These are phyloP conservation scores for Rissa tridactyla DNA, from an alignment of 2,113 vertebrate species.

Conservation along the genomic window DNA sequence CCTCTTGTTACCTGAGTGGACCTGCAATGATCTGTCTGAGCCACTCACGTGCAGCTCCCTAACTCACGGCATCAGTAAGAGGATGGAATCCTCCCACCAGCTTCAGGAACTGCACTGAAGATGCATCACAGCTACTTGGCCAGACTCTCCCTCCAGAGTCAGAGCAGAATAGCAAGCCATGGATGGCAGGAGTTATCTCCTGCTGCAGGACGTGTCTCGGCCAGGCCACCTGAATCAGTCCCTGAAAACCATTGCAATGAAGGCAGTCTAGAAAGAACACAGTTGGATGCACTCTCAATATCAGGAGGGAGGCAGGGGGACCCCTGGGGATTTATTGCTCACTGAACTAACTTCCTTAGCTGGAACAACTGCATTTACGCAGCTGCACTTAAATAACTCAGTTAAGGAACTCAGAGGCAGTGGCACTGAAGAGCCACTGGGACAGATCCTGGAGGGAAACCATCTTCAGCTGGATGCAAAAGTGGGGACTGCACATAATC, in stretches of 20 bases:
- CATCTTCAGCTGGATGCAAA: not conserved
- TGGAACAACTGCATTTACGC: not conserved
- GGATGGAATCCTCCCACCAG: not conserved
- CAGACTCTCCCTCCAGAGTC: not conserved
- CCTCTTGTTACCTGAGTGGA: not conserved
- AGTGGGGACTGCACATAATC: not conserved
- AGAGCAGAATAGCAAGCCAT: not conserved
- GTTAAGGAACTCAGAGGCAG: not conserved
- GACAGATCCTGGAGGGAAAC: not conserved
- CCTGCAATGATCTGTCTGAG: not conserved
- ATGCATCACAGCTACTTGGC: rapidly evolving
- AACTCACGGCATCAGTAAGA: rapidly evolving
- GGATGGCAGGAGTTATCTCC: not conserved
- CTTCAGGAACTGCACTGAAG: not conserved
- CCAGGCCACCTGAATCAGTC: not conserved
- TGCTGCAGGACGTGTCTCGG: not conserved
- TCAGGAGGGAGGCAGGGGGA: not conserved
- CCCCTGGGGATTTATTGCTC: not conserved
- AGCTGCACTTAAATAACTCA: not conserved
- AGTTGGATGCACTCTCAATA: not conserved
- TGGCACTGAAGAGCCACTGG: not conserved
- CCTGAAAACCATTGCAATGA: not conserved
- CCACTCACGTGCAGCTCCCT: rapidly evolving
- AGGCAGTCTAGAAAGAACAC: not conserved
- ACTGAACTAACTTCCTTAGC: not conserved